Base-by-base conservation (phyloP, 2,797 vertebrate species). In the Bovichtus variegatus region DNA sequence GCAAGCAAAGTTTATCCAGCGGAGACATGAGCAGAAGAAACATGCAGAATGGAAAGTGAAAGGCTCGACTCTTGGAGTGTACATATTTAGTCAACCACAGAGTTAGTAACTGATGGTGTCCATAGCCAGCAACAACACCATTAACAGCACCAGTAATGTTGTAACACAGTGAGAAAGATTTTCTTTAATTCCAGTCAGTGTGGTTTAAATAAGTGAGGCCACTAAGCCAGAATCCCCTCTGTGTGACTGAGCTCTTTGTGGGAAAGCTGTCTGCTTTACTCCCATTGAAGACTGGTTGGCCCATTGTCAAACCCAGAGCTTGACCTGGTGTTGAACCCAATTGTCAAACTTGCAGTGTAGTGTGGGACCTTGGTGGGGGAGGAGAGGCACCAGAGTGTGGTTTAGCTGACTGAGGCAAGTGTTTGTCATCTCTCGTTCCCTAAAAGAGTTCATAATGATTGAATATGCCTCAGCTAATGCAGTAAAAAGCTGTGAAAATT, bases 301-400 rank as follows among this genome's bases (percentile, higher is more conserved):
- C 87, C 87, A 72, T 91, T 93, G 97, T 98, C 97, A 99, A 97
- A 94, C 96, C 95, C 95, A 94, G 92, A 95, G 97, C 95, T 96
- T 99, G 98, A 99, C 98, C 98, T 97, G 93, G 95, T 97, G 97
- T 97, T 99, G 98, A 99, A 99, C 98, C 96, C 96, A 94, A 97
- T 97, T 97, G 96, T 98, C 97, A 97, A 97, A 96, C 96, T 96
- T 96, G 96, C 91, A 93, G 91, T 88, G 92, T 86, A 91, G 91
- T 89, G 91, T 88, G 92, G 93, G 92, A 90, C 93, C 91, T 92
- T 88, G 88, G 77, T 91, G 90, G 89, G 84, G 91, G 92, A 90
- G 90, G 89, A 86, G 89, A 88, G 85, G 83, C 85, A 83, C 60
- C 74, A 70, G 73, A 83, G 83, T 78, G 88, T 71, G 89, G 89